Conservation (phyloP, 2,113 vertebrate genomes). For the Gobiocypris rarus region DNA sequence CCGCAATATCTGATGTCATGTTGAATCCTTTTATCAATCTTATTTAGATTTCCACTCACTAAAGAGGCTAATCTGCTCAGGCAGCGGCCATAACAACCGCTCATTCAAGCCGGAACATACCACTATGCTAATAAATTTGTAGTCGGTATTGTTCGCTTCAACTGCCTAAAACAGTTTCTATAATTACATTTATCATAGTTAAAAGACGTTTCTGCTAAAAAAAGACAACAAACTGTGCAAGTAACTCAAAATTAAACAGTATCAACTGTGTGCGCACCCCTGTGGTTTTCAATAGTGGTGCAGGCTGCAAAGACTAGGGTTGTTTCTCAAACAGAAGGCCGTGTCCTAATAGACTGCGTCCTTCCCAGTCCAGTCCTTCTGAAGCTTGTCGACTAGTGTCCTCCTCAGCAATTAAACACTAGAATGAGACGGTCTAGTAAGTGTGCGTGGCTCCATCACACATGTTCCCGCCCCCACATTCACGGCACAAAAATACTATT, state of each 20-base stretch:
- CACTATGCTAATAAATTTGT: neutral
- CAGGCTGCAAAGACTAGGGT: neutral
- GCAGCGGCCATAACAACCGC: neutral
- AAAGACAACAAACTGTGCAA: neutral
- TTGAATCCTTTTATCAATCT: slow-evolving; percentile 2
- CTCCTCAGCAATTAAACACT: no score
- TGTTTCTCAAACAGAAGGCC: no score
- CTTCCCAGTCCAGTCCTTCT: no score
- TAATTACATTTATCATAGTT: neutral
- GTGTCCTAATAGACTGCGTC: no score
- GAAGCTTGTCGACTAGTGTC: no score
- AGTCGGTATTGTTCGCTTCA: neutral
- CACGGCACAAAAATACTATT: no score
- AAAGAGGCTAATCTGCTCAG: slow-evolving; percentile 25
- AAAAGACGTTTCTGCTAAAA: neutral
- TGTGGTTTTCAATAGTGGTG: neutral
- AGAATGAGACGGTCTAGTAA: no score
- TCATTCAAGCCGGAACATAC: slow-evolving; percentile 28
- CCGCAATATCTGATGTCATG: slow-evolving; percentile 51
- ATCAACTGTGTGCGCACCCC: neutral
- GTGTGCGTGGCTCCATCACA: no score
- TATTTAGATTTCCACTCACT: neutral
- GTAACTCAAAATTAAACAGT: neutral
- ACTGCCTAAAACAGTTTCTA: neutral
- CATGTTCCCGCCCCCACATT: no score